phyloP scores from a whole-genome alignment of 1,140 invertebrate genomes.

The Eurosta solidaginis region DNA sequence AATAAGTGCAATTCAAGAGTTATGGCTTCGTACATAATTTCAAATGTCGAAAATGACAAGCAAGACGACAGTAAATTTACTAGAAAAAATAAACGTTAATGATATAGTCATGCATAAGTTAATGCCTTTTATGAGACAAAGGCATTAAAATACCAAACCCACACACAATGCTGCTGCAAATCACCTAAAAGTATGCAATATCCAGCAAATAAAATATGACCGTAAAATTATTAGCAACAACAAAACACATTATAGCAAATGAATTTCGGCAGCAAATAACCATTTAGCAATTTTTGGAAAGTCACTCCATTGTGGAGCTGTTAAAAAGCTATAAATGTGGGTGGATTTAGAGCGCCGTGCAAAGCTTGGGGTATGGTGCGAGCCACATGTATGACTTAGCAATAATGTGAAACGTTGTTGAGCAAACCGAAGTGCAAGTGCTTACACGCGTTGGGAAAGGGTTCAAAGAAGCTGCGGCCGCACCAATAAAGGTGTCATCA shows the following conservation, averaged over 20 bases:
- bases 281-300: neutral
- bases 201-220: conserved; percentile 21
- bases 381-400: no score
- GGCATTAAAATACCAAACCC: conserved; percentile 15
- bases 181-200: conserved; percentile 27
- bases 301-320: neutral
- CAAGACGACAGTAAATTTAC: neutral
- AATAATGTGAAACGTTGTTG: neutral
- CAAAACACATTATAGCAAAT: conserved; percentile 18
- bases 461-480: neutral
- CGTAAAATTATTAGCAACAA: conserved; percentile 21
- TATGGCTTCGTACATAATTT: conserved; percentile 19
- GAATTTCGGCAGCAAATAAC: conserved; percentile 9
- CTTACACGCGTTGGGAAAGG: neutral
- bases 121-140: conserved; percentile 14
- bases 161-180: neutral
- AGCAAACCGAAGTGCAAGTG: neutral
- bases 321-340: conserved; percentile 18
- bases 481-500: conserved; percentile 1
- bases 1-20: no score
- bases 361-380: neutral
- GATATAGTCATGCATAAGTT: conserved; percentile 8
- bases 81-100: neutral
- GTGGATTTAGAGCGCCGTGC: neutral
- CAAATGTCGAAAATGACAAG: conserved; percentile 27